Evolutionary conservation across 2,113 vertebrate genomes (phyloP), one percentile per base, ranked within the genome.

Genomic region (Macheiramphus alcinus): DNA sequence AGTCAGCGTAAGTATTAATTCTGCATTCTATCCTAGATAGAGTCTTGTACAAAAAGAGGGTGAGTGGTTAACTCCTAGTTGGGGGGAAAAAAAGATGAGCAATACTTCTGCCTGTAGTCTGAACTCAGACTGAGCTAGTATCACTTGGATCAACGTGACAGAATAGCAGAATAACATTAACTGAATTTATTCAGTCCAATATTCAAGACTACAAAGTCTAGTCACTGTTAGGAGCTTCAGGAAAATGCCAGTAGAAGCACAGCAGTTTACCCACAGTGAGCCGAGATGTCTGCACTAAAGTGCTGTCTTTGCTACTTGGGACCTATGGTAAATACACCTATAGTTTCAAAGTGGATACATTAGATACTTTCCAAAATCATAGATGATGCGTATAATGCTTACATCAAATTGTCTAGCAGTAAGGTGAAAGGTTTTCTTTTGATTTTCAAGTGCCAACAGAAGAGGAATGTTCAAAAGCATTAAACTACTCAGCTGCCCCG

Each of bases 1-100:
- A 53, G 99, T 99, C 90, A 98, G 98, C 36, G 99, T 99, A 98
- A 99, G 99, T 99, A 98, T 95, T 20, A 80, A 86, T 76, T 79
- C 62, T 91, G 38, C 21, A 16, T 68, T 89, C 66, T 47, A 0
- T 65, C 36, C 70, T 65, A 23, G 9, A 9, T 10, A 10, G 67
- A 34, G 20, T 52, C 31, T 52, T 32, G 14, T 42, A 18, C 40
- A 61, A 48, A 87, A 59, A 15, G 5, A 72, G 9, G 13, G n/a
- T 1, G 4, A 61, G 34, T n/a, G 16, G 71, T 21, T 82, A 59
- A 26, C 34, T 50, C 34, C 62, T 47, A n/a, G 29, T 1, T 43
- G 83, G 63, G 56, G 56, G 4, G 3, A 3, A 43, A 62, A 38
- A n/a, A 42, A 40, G 65, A 45, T 14, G 45, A 85, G 43, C 84